Base-by-base conservation (phyloP, 2,113 vertebrate species). In the Pachyramphus minor region DNA sequence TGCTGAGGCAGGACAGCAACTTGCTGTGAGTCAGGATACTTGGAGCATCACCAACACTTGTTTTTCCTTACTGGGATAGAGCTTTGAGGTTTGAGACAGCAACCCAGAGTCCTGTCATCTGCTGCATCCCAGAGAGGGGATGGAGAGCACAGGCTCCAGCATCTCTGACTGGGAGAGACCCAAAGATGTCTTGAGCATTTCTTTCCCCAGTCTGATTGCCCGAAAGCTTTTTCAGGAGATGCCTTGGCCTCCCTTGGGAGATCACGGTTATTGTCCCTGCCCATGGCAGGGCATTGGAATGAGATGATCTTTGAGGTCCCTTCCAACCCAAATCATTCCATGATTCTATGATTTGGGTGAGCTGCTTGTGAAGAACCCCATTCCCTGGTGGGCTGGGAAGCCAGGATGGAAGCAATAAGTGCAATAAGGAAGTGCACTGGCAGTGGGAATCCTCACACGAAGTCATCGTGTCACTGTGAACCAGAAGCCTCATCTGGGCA, bases 341-440 rank as follows among this genome's bases (percentile, higher is more conserved):
- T 33, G 31, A 22, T 63, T 20, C 47, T 27, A 33, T 16, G 31
- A 27, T 49, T 7, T 71, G 56, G 39, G 18, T 60, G 62, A 93
- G 66, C 55, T 58, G 23, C 30, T 37, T 0, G 0, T 35, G 44
- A 75, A 35, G 63, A 80, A 14, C 1, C 6, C 8, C 14, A 2
- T 24, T 73, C 50, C 30, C 64, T 47, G 15, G 41, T 20, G 49
- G 55, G 33, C 42, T 68, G 73, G 59, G 72, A 42, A 39, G 28
- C 30, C 23, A 49, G 25, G 62, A 13, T 37, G 25, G 66, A 42
- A 75, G 35, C 73, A 23, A 2, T 31, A 12, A n/a, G n/a, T n/a
- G n/a, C n/a, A n/a, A n/a, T 22, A 33, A 56, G 86, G 81, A 39
- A 39, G 9, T 21, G 42, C 27, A 31, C 49, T 33, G 63, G 11